These are phyloP conservation scores for Dynastes tityus DNA, from an alignment of 2,888 invertebrate genomes.

Conservation along the genomic window DNA sequence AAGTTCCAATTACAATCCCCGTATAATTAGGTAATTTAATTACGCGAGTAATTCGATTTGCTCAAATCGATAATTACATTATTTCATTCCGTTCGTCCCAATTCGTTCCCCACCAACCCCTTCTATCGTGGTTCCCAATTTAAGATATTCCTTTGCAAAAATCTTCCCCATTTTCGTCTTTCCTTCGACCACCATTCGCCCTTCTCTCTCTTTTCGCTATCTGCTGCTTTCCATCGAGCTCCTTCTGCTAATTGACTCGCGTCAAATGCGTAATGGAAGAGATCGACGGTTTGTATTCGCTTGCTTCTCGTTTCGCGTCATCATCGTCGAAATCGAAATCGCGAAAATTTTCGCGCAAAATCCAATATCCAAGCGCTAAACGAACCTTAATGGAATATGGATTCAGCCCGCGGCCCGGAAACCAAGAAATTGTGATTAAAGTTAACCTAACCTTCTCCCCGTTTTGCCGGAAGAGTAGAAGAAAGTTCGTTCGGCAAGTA, in stretches of 20 bases:
- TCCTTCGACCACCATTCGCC: neutral
- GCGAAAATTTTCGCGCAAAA: slow-evolving; percentile 43
- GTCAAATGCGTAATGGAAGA: slow-evolving; percentile 26
- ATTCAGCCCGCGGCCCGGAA: slow-evolving; percentile 52
- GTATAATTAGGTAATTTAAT: slow-evolving; percentile 20
- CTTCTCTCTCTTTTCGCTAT: neutral
- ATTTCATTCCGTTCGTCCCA: slow-evolving; percentile 1
- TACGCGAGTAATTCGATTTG: slow-evolving; percentile 14
- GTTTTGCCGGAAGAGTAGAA: neutral
- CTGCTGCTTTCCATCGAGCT: neutral
- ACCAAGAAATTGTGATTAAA: slow-evolving; percentile 60
- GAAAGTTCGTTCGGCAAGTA: neutral
- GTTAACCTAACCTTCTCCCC: slow-evolving; percentile 55
- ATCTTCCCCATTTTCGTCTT: neutral
- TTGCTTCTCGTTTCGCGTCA: neutral
- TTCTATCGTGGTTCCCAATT: neutral
- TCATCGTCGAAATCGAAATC: neutral
- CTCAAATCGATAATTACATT: slow-evolving; percentile 26
- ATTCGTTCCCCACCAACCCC: neutral
- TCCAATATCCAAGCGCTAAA: slow-evolving; percentile 43
- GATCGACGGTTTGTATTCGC: neutral
- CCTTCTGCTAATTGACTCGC: slow-evolving; percentile 34
- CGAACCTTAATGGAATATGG: slow-evolving; percentile 54
- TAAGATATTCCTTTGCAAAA: slow-evolving; percentile 14
- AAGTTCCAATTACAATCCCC: slow-evolving; percentile 25